phyloP scores from a whole-genome alignment of 2,113 vertebrate genomes.

The Megalops atlanticus region DNA sequence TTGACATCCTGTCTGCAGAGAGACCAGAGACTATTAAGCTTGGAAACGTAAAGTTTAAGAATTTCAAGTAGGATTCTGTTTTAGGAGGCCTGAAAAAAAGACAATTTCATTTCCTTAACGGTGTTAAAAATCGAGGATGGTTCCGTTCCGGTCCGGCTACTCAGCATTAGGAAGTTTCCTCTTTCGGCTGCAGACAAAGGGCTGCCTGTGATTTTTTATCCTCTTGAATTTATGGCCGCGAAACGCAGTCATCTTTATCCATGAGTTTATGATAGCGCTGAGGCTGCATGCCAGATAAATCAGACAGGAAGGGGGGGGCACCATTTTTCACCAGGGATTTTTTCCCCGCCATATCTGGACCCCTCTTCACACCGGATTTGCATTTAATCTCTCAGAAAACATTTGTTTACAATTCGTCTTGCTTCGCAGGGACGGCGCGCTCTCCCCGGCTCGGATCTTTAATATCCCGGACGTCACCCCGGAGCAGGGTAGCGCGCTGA shows the following conservation, averaged over 20 bases:
- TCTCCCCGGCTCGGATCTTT: conserved; percentile 40
- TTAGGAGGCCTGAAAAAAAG: not conserved
- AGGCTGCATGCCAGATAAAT: conserved; percentile 54
- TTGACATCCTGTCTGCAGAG: not conserved
- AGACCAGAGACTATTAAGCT: not conserved
- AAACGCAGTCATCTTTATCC: conserved; percentile 35
- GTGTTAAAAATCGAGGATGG: not conserved
- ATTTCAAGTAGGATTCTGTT: not conserved
- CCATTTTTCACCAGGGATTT: conserved; percentile 56
- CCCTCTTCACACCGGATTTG: conserved; percentile 44
- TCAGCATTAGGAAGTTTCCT: not conserved
- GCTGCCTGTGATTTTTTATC: not conserved
- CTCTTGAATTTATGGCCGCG: not conserved
- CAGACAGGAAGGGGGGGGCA: conserved; percentile 34
- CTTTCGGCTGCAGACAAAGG: not conserved
- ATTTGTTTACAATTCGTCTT: conserved; percentile 60
- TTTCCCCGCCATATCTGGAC: conserved; percentile 5
- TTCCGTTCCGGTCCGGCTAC: not conserved
- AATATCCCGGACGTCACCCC: conserved; percentile 26
- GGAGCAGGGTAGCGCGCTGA: not conserved
- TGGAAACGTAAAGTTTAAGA: not conserved
- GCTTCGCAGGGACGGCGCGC: conserved; percentile 12
- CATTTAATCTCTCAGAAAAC: conserved; percentile 53
- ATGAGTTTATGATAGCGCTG: conserved; percentile 22
- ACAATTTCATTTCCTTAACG: not conserved